phyloP scores from a whole-genome alignment of 2,113 vertebrate species.

The Poeciliopsis turrubarensis region DNA sequence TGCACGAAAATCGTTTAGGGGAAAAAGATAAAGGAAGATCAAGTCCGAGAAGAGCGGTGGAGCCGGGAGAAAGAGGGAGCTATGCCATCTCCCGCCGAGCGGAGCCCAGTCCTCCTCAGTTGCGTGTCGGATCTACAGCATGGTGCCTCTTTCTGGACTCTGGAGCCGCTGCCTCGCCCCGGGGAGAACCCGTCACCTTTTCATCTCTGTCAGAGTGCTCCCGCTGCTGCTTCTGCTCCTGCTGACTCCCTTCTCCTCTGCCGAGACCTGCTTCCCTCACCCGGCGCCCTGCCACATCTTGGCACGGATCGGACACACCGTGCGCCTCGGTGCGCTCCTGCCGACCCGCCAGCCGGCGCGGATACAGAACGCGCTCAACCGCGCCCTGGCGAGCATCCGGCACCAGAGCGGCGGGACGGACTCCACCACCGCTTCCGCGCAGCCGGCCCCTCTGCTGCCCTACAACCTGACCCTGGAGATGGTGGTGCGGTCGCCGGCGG shows the following conservation, averaged over 20 bases:
- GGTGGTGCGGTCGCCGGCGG: slow-evolving; percentile 73
- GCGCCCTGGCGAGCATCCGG: slow-evolving; percentile 80
- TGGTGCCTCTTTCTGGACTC: slow-evolving; percentile 76
- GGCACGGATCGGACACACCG: slow-evolving; percentile 82
- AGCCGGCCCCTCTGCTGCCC: slow-evolving; percentile 74
- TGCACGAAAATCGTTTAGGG: slow-evolving; percentile 47
- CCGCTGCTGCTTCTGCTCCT: slow-evolving; percentile 66
- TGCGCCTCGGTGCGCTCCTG: slow-evolving; percentile 86
- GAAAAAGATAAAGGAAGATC: slow-evolving; percentile 41
- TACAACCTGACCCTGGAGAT: slow-evolving; percentile 89
- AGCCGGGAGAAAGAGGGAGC: slow-evolving; percentile 74
- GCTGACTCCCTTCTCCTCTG: slow-evolving; percentile 54
- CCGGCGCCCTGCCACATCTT: slow-evolving; percentile 85
- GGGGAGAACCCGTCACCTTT: slow-evolving; percentile 65
- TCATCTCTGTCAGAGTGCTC: slow-evolving; percentile 32
- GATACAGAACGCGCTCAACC: slow-evolving; percentile 83
- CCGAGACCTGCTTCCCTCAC: slow-evolving; percentile 76
- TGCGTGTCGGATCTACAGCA: slow-evolving; percentile 75
- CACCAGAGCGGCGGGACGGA: slow-evolving; percentile 64
- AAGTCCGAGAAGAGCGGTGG: slow-evolving; percentile 72
- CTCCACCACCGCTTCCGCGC: slow-evolving; percentile 58
- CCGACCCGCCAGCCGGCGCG: slow-evolving; percentile 80
- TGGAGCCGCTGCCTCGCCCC: slow-evolving; percentile 73
- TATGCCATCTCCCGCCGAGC: slow-evolving; percentile 80
- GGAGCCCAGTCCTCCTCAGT: slow-evolving; percentile 74